Percentiles rank a stretch among this genome's conserved stretches.
Conservation (phyloP, 2,113 vertebrate genomes). For the Labeo rohita region DNA sequence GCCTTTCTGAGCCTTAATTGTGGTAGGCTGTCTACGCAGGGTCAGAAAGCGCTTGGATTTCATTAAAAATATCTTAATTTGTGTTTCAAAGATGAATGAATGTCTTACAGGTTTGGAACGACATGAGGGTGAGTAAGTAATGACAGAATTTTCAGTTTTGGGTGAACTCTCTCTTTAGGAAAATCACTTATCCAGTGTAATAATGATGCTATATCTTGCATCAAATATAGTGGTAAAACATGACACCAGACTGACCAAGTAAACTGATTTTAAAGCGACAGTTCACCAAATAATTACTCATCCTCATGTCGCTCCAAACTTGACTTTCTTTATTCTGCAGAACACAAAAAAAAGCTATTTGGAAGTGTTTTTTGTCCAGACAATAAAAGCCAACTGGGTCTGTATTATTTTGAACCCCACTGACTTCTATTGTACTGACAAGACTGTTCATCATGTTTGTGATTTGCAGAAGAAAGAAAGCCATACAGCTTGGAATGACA, state of each 20-base stretch:
- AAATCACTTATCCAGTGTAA: neutral
- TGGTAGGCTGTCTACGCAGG: too few relatives aligned
- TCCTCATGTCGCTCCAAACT: neutral
- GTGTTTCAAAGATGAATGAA: too few relatives aligned
- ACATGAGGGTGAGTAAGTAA: too few relatives aligned
- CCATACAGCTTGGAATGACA: neutral
- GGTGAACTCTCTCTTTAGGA: neutral
- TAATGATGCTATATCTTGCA: neutral
- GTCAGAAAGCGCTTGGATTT: too few relatives aligned
- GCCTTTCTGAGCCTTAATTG: too few relatives aligned
- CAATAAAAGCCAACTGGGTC: neutral
- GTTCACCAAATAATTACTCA: neutral
- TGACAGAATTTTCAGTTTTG: too few relatives aligned
- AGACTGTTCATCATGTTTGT: neutral
- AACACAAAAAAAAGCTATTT: neutral
- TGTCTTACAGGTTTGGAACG: too few relatives aligned
- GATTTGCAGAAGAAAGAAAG: neutral
- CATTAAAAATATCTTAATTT: too few relatives aligned
- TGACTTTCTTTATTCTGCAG: neutral
- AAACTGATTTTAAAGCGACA: neutral
- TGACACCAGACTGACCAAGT: neutral
- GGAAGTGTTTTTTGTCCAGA: neutral
- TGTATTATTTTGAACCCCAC: neutral
- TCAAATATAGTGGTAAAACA: conserved; percentile 3
- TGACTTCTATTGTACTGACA: neutral